phyloP scores from a whole-genome alignment of 2,797 vertebrate genomes.

The Spinibarbus caldwelli region DNA sequence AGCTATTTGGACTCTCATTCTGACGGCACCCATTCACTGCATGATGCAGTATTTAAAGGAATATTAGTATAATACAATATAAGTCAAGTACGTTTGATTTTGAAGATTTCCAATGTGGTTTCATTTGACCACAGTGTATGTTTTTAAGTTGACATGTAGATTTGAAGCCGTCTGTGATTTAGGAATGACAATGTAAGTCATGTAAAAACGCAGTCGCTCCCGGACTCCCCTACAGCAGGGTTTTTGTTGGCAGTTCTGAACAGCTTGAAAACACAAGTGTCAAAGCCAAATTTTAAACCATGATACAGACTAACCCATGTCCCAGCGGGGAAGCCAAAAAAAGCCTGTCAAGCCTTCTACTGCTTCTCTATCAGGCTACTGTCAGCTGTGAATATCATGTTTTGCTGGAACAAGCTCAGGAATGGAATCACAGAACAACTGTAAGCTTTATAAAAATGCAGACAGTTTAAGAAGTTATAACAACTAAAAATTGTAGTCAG shows the following conservation, averaged over 20 bases:
- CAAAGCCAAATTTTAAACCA: not conserved
- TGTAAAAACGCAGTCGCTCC: not conserved
- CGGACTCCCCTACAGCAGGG: not conserved
- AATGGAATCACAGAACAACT: not conserved
- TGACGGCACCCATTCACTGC: no score
- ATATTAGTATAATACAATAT: no score
- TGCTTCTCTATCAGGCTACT: slow-evolving; percentile 23
- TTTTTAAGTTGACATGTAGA: not conserved
- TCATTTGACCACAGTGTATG: not conserved
- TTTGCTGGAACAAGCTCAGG: not conserved
- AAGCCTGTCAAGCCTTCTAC: slow-evolving; percentile 18
- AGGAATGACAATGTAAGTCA: not conserved
- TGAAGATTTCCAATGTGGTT: not conserved
- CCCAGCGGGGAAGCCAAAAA: slow-evolving; percentile 5
- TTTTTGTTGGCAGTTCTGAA: slow-evolving; percentile 1
- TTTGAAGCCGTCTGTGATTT: not conserved
- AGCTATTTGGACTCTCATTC: no score
- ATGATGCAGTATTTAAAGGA: no score
- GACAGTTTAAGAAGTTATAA: not conserved
- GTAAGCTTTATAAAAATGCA: not conserved
- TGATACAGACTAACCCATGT: slow-evolving; percentile 1
- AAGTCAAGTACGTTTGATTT: no score
- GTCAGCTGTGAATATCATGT: not conserved
- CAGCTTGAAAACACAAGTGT: not conserved
- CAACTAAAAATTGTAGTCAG: not conserved